Evolutionary conservation across 2,113 vertebrate species (phyloP).

Genomic region (Fulica atra): DNA sequence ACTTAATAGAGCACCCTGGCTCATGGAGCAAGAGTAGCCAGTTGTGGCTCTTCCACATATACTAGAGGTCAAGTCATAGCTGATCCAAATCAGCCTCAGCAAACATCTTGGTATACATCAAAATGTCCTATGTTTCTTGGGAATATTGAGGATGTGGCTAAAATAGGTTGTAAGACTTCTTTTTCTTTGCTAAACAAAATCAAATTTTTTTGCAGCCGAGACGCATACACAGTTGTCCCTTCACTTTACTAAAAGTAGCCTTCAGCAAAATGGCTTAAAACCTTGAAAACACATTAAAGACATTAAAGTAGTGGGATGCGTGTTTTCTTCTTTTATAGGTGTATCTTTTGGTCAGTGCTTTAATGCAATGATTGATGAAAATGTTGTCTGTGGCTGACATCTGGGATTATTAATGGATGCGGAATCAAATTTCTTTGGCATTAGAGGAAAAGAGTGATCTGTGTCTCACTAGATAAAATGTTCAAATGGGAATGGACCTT

Average conservation of each 20-base stretch:
- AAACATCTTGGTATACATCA: not conserved
- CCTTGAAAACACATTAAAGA: conserved; percentile 56
- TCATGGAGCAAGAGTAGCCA: not conserved
- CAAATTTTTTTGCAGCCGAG: not conserved
- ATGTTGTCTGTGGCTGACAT: conserved; percentile 61
- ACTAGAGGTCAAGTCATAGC: not conserved
- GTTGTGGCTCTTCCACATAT: not conserved
- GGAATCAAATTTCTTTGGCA: conserved; percentile 54
- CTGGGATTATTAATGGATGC: conserved; percentile 68
- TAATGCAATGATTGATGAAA: conserved; percentile 73
- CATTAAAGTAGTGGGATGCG: conserved; percentile 54
- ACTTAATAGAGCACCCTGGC: not conserved
- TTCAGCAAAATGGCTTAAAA: conserved; percentile 53
- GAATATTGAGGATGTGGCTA: not conserved
- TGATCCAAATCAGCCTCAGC: not conserved
- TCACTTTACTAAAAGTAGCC: conserved; percentile 45
- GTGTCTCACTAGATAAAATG: conserved; percentile 45
- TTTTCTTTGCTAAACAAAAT: conserved; percentile 18
- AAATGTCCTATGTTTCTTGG: not conserved
- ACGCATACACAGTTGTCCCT: not conserved
- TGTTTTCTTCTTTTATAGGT: conserved; percentile 54
- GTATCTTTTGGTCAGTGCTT: conserved; percentile 67
- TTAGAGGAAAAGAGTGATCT: conserved; percentile 45
- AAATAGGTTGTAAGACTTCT: conserved; percentile 6
- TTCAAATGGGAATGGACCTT: conserved; percentile 43